These are phyloP conservation scores for Erebia aethiops DNA, from an alignment of 2,888 invertebrate species.

Conservation along the genomic window DNA sequence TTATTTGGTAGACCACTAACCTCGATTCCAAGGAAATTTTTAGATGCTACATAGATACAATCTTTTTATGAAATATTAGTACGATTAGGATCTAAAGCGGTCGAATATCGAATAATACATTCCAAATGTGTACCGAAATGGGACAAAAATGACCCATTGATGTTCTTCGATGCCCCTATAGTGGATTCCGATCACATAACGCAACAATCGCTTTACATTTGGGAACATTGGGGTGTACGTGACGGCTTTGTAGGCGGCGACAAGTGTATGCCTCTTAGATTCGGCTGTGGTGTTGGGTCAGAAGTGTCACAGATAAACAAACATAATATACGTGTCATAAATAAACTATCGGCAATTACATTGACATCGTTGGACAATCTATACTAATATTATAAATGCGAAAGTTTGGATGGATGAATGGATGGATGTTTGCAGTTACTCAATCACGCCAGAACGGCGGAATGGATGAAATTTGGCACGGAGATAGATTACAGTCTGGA, in stretches of 20 bases:
- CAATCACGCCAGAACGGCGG: no score
- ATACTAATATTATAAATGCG: no score
- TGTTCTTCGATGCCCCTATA: constrained; percentile 26
- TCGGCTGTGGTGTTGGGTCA: background rate
- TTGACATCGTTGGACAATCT: no score
- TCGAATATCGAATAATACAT: constrained; percentile 3
- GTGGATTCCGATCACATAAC: constrained; percentile 33
- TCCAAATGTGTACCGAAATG: constrained; percentile 18
- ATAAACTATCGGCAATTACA: no score
- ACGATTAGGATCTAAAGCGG: constrained; percentile 5
- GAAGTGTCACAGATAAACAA: background rate
- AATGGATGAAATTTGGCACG: no score
- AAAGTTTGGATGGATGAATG: no score
- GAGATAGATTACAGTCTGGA: no score
- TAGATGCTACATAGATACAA: background rate
- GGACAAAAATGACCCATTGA: constrained; percentile 30
- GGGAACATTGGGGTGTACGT: constrained; percentile 37
- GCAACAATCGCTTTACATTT: constrained; percentile 43
- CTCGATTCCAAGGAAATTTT: background rate
- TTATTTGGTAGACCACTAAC: background rate
- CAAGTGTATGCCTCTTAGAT: constrained; percentile 4
- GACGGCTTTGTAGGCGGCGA: constrained; percentile 25
- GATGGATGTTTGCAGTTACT: no score
- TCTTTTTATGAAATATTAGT: background rate
- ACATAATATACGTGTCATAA: background rate